Evolutionary conservation across 2,113 vertebrate species (phyloP), one percentile per base, ranked within the genome.

Genomic region (Mesoclemmys tuberculata): DNA sequence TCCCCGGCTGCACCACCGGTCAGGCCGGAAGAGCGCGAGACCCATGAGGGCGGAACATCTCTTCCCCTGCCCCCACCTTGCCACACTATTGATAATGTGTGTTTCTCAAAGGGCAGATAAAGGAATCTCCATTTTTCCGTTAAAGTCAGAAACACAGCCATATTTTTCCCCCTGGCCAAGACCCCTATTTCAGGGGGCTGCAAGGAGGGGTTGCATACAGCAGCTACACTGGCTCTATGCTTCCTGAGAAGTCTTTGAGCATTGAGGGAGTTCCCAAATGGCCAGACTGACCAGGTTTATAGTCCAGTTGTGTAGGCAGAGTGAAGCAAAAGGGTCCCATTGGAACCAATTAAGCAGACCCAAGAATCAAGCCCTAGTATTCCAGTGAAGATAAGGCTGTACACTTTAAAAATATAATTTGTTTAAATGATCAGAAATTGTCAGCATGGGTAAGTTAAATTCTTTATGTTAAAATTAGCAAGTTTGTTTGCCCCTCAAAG

Each of bases 171-270:
- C 6, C 38, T 89, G 71, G n/a, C 1, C 49, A 79, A 82, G 68
- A 26, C 44, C 22, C 52, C 26, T 49, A 80, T 11, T 26, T 26
- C 41, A 46, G 24, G 21, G 22, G 24, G 41, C 10, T 44, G 38
- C 58, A 95, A 77, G 16, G 68, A 4, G 6, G 3, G 68, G 8
- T 3, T 74, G 4, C 1, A 1, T 12, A 87, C 80, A 81, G 51
- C 0, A 78, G 16, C 4, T 38, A 10, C 5, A 1, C 16, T 56
- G 26, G 4, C 79, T 79, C 58, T 61, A 46, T 52, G 8, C 0
- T 8, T 5, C 26, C 26, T 44, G 52, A n/a, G 9, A 16, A 41
- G 13, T 29, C n/a, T 27, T 52, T 29, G 38, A 44, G 16, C n/a
- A 82, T 5, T 24, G 26, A 8, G 14, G 26, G 26, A 56, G 27